Percentiles rank a stretch among this genome's conserved stretches.
Conservation (phyloP, 1,140 invertebrate species). For the Psix sp. region DNA sequence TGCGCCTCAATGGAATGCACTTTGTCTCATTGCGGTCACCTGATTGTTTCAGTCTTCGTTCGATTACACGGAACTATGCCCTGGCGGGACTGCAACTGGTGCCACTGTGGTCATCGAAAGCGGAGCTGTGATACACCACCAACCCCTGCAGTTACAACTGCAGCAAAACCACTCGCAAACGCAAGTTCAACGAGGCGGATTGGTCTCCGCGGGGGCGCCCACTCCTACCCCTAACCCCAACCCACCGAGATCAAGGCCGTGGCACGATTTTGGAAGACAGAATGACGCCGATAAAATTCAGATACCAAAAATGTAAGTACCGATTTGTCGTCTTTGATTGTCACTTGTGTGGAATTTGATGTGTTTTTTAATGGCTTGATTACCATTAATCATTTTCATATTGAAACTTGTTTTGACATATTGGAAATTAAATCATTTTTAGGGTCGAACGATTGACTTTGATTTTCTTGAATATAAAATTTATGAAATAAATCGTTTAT, state of each 20-base stretch:
- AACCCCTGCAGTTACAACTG: slow-evolving; percentile 71
- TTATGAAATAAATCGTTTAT: too few relatives aligned
- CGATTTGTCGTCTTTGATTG: too few relatives aligned
- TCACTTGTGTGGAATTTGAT: too few relatives aligned
- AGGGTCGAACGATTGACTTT: too few relatives aligned
- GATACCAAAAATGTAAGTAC: slow-evolving; percentile 97
- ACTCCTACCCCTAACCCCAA: slow-evolving; percentile 80
- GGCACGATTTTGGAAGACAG: slow-evolving; percentile 94
- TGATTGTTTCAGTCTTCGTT: slow-evolving; percentile 82
- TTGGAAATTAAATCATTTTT: too few relatives aligned
- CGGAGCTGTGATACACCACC: slow-evolving; percentile 74
- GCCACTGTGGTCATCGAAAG: slow-evolving; percentile 73
- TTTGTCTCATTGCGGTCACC: slow-evolving; percentile 4
- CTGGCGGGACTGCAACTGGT: slow-evolving; percentile 76
- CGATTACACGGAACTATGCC: slow-evolving; percentile 91
- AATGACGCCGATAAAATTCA: slow-evolving; percentile 97
- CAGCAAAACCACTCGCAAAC: slow-evolving; percentile 70
- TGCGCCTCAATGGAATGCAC: neutral
- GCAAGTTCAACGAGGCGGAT: slow-evolving; percentile 78
- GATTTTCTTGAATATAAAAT: too few relatives aligned
- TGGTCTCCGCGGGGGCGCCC: slow-evolving; percentile 79
- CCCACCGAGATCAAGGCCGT: slow-evolving; percentile 86
- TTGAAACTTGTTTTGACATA: too few relatives aligned
- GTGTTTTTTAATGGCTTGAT: too few relatives aligned
- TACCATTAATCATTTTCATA: too few relatives aligned